These are phyloP conservation scores for Argyresthia albistria DNA, from an alignment of 2,888 invertebrate species.

Conservation along the genomic window DNA sequence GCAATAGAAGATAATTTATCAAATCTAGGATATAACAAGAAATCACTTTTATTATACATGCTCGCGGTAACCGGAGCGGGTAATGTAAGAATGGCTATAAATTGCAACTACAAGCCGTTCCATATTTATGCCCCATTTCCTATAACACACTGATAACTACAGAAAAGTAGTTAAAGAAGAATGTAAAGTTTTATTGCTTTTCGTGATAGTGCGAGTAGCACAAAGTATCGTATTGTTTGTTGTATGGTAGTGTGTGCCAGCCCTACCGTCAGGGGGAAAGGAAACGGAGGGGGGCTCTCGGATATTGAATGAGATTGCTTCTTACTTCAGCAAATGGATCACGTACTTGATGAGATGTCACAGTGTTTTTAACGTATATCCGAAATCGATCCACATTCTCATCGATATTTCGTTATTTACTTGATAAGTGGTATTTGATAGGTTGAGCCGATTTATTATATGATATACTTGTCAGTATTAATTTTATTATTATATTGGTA, in stretches of 20 bases:
- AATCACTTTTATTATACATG: no score
- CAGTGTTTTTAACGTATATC: slow-evolving; percentile 68
- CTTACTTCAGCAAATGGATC: slow-evolving; percentile 74
- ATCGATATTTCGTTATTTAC: slow-evolving; percentile 20
- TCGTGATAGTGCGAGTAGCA: slow-evolving; percentile 44
- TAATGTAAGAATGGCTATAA: slow-evolving; percentile 1
- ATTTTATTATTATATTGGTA: no score
- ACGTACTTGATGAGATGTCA: slow-evolving; percentile 74
- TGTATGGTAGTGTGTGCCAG: slow-evolving; percentile 30
- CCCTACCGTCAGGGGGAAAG: slow-evolving; percentile 34
- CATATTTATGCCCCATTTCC: slow-evolving; percentile 45
- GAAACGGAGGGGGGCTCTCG: slow-evolving; percentile 30
- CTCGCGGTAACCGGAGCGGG: background rate
- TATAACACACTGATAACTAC: slow-evolving; percentile 55
- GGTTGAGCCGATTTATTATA: no score
- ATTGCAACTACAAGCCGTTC: slow-evolving; percentile 12
- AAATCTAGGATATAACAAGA: no score
- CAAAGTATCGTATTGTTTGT: slow-evolving; percentile 42
- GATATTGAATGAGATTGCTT: slow-evolving; percentile 75
- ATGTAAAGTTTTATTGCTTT: slow-evolving; percentile 67
- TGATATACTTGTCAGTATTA: no score
- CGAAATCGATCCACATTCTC: slow-evolving; percentile 55
- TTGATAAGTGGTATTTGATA: no score
- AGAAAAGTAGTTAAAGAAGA: slow-evolving; percentile 62
- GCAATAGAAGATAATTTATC: no score